These are phyloP conservation scores for Crotalus helleri DNA, from an alignment of 2,113 vertebrate species.

Conservation along the genomic window DNA sequence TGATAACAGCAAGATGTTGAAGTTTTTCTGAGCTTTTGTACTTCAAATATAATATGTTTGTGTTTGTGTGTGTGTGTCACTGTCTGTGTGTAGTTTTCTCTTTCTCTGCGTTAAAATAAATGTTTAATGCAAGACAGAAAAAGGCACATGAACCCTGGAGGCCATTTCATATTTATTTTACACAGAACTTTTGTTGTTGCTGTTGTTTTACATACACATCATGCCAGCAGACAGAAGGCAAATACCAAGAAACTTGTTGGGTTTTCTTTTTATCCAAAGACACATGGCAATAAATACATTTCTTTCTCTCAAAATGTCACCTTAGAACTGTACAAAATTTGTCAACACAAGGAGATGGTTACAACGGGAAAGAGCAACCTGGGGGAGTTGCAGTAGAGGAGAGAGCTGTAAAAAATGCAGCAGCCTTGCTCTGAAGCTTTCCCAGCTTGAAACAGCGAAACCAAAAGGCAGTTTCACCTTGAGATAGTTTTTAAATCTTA, in stretches of 20 bases:
- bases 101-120: not conserved
- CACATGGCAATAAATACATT: conserved; percentile 88
- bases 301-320: conserved; percentile 68
- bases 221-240: conserved; percentile 88
- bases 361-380: not conserved
- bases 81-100: not conserved
- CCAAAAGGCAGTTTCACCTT: not conserved
- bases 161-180: conserved; percentile 88
- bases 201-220: conserved; percentile 84
- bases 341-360: conserved; percentile 65
- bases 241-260: conserved; percentile 83
- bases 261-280: conserved; percentile 72
- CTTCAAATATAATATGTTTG: not conserved
- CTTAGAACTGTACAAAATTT: conserved; percentile 96
- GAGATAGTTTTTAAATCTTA: not conserved
- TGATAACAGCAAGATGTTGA: not conserved
- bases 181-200: conserved; percentile 75
- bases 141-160: conserved; percentile 70
- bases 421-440: conserved; percentile 29
- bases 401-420: not conserved
- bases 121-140: conserved; percentile 17
- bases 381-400: conserved; percentile 22
- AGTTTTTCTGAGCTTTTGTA: not conserved
- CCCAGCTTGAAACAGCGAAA: not conserved
- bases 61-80: not conserved